These are phyloP conservation scores for Shinisaurus crocodilurus DNA, from an alignment of 2,113 vertebrate genomes.

Conservation along the genomic window DNA sequence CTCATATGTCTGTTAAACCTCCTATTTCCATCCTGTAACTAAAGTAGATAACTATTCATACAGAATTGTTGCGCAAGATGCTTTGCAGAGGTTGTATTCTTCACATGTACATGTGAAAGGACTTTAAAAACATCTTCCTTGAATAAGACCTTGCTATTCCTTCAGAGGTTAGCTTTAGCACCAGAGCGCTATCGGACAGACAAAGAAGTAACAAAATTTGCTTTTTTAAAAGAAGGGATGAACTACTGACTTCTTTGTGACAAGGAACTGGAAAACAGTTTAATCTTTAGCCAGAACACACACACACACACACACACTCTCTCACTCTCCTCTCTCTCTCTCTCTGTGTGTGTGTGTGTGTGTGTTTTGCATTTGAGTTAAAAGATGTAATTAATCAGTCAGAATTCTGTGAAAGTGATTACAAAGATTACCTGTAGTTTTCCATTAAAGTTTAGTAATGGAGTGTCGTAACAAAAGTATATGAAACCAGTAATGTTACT, in stretches of 20 bases:
- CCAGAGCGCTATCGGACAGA: background rate
- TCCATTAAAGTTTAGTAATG: background rate
- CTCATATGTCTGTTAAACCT: background rate
- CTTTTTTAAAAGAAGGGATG: background rate
- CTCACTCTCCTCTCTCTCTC: too few species aligned
- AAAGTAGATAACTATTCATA: background rate
- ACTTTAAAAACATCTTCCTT: background rate
- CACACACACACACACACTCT: too few species aligned
- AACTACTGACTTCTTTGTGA: background rate
- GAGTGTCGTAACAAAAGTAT: slow-evolving; percentile 25
- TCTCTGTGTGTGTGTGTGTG: background rate
- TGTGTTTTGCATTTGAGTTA: background rate
- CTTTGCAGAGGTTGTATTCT: background rate
- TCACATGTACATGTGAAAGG: background rate
- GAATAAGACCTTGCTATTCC: background rate
- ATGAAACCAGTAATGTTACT: slow-evolving; percentile 22
- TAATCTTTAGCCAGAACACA: background rate
- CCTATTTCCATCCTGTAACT: background rate
- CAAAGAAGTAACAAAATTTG: background rate
- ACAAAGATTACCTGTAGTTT: slow-evolving; percentile 8
- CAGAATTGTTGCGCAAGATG: background rate
- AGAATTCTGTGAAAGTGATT: background rate
- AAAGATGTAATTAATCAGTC: slow-evolving; percentile 4
- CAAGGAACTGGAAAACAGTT: background rate
- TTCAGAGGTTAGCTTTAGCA: background rate